A percentile compares a stretch with the other conserved stretches of the same genome.
Evolutionary conservation across 2,797 vertebrate genomes (phyloP).

Genomic region (Poeciliopsis gracilis): DNA sequence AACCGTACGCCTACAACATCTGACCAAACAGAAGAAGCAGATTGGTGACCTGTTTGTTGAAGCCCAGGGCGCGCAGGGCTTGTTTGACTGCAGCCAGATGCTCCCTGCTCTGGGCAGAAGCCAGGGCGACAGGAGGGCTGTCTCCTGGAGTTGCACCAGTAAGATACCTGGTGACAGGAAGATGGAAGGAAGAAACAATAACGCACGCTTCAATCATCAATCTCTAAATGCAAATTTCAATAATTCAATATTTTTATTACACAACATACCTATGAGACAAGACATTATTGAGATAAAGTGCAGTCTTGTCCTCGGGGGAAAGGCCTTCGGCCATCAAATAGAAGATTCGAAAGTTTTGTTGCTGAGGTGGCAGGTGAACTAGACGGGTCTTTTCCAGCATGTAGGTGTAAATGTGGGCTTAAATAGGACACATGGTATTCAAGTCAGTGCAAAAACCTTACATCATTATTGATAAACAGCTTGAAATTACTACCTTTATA

Average conservation of each 20-base stretch:
- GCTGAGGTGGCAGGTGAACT: conserved; percentile 80
- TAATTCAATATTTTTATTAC: neutral
- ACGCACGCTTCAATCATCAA: neutral
- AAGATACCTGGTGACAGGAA: conserved; percentile 81
- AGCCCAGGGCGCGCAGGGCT: conserved; percentile 86
- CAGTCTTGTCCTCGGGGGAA: conserved; percentile 87
- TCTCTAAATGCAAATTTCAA: neutral
- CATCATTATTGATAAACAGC: conserved; percentile 8
- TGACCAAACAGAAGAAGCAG: conserved; percentile 5
- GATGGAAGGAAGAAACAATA: neutral
- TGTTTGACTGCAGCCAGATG: conserved; percentile 85
- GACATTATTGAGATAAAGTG: conserved; percentile 85
- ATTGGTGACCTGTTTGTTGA: conserved; percentile 87
- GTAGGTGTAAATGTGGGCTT: conserved; percentile 88
- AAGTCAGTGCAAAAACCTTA: conserved; percentile 9
- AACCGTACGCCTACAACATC: conserved; percentile 22
- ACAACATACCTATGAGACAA: conserved; percentile 84
- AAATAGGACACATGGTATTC: conserved; percentile 29
- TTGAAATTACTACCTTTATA: neutral
- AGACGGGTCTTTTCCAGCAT: conserved; percentile 94
- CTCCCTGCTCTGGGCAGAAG: conserved; percentile 85
- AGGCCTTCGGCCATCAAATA: conserved; percentile 91
- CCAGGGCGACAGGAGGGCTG: conserved; percentile 57
- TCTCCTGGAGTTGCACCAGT: conserved; percentile 74
- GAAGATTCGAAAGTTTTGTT: conserved; percentile 92